Base-by-base conservation (phyloP, 1,140 invertebrate genomes). In the Linepithema humile region DNA sequence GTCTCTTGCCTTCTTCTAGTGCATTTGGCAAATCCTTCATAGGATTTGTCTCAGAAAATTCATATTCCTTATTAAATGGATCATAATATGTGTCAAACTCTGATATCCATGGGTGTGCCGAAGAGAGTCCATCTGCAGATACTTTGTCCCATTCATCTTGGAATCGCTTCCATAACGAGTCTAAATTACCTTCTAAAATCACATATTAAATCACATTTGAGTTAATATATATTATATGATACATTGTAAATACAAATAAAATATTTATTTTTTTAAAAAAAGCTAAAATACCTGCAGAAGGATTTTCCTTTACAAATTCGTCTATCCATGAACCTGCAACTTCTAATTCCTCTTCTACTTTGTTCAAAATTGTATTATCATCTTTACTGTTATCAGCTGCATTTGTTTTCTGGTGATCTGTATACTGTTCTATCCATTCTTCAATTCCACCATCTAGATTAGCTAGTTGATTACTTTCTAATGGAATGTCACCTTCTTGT, bases 31-130 rank as follows among this genome's bases (percentile, higher is more conserved):
- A 95, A 89, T 97, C 96, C 70, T 96, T 95, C 96, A 99, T 97
- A 10, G 98, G 97, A 96, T 99, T 99, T 67, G 98, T 96, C 89
- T 97, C 96, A 62, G 96, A 95, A 95, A 99, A 99, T 85, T 95
- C 95, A 92, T 99, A 99, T 62, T 97, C 96, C 90, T 97, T 96
- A n/a, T 55, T 55, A 89, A 96, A 96, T 2, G 96, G 48, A 86
- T 97, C 96, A 82, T 96, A 95, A 89, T 95, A 95, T 45, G 95
- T 95, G 78, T 95, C 95, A 83, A 95, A 96, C 84, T 97, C 96
- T 7, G 95, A 95, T 23, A 97, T 91, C 97, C 97, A 97, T 0
- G 96, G 95, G 92, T 96, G 95, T 20, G 95, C 94, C 12, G 94
- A 92, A 0, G 92, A 91, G 23, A 93, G 74, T 43, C 95, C 94